A percentile compares a stretch with the other conserved stretches of the same genome.
Evolutionary conservation across 2,888 invertebrate species (phyloP).

Genomic region (Microplitis deprimator): DNA sequence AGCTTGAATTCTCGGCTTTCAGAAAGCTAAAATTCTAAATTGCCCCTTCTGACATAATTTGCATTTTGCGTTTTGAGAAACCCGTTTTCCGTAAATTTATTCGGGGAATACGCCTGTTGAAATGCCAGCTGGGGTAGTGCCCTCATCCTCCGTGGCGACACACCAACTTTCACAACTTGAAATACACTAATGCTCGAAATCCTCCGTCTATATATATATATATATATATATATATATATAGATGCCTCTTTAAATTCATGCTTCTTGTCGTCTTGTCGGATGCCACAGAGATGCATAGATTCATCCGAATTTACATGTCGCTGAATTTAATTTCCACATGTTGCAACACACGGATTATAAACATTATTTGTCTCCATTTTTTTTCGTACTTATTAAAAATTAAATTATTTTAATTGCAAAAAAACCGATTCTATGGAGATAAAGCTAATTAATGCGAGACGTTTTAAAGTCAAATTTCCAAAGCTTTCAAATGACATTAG

Average conservation of each 20-base stretch:
- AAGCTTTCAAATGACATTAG: background rate
- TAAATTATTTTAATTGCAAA: background rate
- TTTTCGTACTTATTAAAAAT: background rate
- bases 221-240: background rate
- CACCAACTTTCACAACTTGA: slow-evolving; percentile 18
- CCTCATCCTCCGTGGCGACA: background rate
- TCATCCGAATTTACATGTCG: slow-evolving; percentile 12
- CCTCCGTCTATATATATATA: slow-evolving; percentile 7
- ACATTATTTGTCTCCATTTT: background rate
- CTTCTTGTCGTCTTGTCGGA: slow-evolving; percentile 10
- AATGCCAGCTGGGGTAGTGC: slow-evolving; percentile 19
- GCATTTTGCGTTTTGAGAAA: slow-evolving; percentile 56
- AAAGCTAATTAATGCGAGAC: background rate
- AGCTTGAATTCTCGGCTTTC: slow-evolving; percentile 46
- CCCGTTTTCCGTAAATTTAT: slow-evolving; percentile 58
- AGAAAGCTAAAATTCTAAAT: slow-evolving; percentile 60
- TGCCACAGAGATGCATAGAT: slow-evolving; percentile 17
- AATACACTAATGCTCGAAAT: slow-evolving; percentile 11
- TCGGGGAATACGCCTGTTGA: slow-evolving; percentile 42
- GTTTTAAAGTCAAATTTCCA: background rate
- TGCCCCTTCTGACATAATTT: slow-evolving; percentile 51
- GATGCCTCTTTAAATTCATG: slow-evolving; percentile 4
- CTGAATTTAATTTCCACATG: background rate
- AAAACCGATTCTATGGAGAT: background rate
- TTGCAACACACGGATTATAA: background rate